Conservation (phyloP, 2,797 vertebrate species). For the Danio albolineatus region DNA sequence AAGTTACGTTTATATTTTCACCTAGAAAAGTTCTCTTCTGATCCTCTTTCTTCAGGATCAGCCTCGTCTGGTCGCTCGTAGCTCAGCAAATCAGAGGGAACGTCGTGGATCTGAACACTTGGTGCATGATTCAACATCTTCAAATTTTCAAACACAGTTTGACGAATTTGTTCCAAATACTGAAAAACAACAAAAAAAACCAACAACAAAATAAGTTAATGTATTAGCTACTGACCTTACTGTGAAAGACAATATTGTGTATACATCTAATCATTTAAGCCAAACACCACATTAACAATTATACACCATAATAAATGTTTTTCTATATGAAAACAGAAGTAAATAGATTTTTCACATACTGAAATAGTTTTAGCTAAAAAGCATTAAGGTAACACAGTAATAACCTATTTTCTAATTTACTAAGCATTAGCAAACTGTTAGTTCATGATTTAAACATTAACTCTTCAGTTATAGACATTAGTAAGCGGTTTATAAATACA, state of each 20-base stretch:
- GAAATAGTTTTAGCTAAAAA: not conserved
- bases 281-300: not conserved
- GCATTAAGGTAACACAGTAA: no score
- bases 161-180: slow-evolving; percentile 98
- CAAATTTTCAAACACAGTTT: slow-evolving; percentile 96
- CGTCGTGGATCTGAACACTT: slow-evolving; percentile 97
- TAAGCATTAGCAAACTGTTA: no score
- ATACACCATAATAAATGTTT: no score
- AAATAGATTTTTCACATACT: no score
- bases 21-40: slow-evolving; percentile 94
- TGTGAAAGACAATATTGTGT: not conserved
- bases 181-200: slow-evolving; percentile 61
- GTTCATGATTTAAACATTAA: no score
- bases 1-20: slow-evolving; percentile 58
- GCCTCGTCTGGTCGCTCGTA: slow-evolving; percentile 94
- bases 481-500: no score
- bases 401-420: no score
- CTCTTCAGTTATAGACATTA: no score
- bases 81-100: slow-evolving; percentile 93
- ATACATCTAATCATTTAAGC: not conserved
- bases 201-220: no score
- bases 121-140: slow-evolving; percentile 99
- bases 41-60: slow-evolving; percentile 92
- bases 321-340: not conserved
- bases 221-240: not conserved